Percentiles rank a stretch among this genome's conserved stretches.
These are phyloP conservation scores for Schizopygopsis pylzovi DNA, from an alignment of 2,797 vertebrate genomes.

Conservation along the genomic window DNA sequence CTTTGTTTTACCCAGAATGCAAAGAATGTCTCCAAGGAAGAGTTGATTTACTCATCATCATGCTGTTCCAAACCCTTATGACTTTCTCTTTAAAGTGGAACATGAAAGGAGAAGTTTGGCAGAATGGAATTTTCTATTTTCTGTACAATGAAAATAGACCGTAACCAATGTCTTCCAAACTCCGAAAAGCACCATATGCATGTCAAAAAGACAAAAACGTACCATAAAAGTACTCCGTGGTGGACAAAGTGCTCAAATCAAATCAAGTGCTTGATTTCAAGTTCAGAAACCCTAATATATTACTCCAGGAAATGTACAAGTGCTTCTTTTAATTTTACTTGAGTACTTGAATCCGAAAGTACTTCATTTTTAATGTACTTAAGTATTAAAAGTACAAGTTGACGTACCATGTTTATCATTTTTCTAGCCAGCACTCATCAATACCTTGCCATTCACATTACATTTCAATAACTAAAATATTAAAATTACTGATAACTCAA, in stretches of 20 bases:
- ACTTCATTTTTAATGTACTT: not conserved
- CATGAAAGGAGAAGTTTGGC: not conserved
- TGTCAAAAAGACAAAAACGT: not conserved
- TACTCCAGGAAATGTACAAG: not conserved
- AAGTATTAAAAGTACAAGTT: not conserved
- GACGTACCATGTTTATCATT: not conserved
- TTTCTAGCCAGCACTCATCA: not conserved
- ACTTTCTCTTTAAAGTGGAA: slow-evolving; percentile 11
- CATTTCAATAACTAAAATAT: too few relatives aligned
- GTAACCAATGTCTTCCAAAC: not conserved
- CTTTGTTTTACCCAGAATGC: not conserved
- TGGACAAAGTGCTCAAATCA: not conserved
- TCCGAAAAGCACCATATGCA: not conserved
- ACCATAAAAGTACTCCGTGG: not conserved
- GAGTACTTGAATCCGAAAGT: not conserved
- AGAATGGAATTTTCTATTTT: not conserved
- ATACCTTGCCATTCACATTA: too few relatives aligned
- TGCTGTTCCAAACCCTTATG: not conserved
- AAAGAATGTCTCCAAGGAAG: not conserved
- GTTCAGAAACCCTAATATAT: not conserved
- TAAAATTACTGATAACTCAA: too few relatives aligned
- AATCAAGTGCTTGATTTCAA: not conserved
- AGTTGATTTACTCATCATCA: not conserved
- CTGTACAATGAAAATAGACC: not conserved
- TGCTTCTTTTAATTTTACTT: not conserved